Percentiles rank a stretch among this genome's conserved stretches.
Conservation (phyloP, 2,888 invertebrate genomes). For the Diarsia dahlii region DNA sequence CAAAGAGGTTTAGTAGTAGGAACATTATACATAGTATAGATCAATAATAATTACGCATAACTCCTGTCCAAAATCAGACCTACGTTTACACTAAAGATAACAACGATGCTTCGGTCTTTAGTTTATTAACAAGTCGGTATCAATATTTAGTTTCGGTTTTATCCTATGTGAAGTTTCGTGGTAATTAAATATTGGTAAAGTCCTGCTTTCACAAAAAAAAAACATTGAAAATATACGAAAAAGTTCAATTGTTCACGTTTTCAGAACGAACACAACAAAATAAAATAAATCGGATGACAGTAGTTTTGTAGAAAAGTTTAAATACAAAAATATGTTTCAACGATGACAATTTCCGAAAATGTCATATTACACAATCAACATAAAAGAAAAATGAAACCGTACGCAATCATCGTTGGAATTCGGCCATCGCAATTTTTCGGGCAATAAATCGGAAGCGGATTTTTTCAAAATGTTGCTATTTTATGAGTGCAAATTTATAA, state of each 20-base stretch:
- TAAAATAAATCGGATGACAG: constrained; percentile 2
- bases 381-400: constrained; percentile 49
- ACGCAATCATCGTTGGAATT: constrained; percentile 58
- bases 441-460: constrained; percentile 36
- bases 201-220: background rate
- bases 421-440: constrained; percentile 37
- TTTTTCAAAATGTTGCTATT: constrained; percentile 25
- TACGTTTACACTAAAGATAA: too few relatives aligned
- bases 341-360: constrained; percentile 38
- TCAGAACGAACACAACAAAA: background rate
- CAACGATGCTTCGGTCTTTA: too few relatives aligned
- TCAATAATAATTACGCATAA: too few relatives aligned
- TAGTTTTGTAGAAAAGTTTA: constrained; percentile 24
- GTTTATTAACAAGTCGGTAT: too few relatives aligned
- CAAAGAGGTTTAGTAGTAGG: too few relatives aligned
- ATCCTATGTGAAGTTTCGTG: too few relatives aligned
- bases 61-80: too few relatives aligned
- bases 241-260: background rate
- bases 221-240: background rate
- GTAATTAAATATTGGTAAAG: background rate
- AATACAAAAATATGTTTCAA: constrained; percentile 43
- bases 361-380: constrained; percentile 53
- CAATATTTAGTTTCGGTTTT: too few relatives aligned
- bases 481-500: too few relatives aligned
- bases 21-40: too few relatives aligned